A percentile compares a stretch with the other conserved stretches of the same genome.
Evolutionary conservation across 2,888 invertebrate species (phyloP).

Genomic region (Habrosyne pyritoides): DNA sequence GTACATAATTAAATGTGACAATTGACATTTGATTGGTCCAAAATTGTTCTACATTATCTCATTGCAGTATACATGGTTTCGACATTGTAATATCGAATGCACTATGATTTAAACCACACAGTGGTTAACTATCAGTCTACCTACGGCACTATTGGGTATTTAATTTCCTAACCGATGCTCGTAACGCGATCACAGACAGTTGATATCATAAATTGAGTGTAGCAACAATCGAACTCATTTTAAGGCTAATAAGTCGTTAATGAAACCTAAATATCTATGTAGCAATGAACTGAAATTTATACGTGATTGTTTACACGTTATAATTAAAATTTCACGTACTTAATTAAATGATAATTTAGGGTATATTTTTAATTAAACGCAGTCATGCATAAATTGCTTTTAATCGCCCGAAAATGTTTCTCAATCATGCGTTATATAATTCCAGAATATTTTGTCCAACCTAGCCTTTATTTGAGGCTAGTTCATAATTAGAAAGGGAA

Average conservation of each 20-base stretch:
- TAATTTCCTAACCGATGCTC: slow-evolving; percentile 63
- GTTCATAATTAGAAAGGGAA: background rate
- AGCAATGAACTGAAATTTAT: background rate
- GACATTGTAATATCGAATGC: slow-evolving; percentile 64
- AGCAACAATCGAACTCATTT: slow-evolving; percentile 36
- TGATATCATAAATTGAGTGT: slow-evolving; percentile 59
- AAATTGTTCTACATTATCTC: slow-evolving; percentile 41
- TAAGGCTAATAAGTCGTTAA: slow-evolving; percentile 8
- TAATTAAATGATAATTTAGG: background rate
- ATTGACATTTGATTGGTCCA: slow-evolving; percentile 41
- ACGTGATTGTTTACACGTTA: background rate
- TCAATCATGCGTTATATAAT: background rate
- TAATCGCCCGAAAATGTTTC: no score
- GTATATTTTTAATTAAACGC: no score
- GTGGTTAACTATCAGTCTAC: slow-evolving; percentile 46
- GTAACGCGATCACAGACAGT: slow-evolving; percentile 64
- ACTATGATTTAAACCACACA: slow-evolving; percentile 62
- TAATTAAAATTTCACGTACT: background rate
- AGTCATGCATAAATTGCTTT: no score
- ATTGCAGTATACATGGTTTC: slow-evolving; percentile 52
- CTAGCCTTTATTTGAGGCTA: background rate
- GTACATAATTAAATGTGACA: slow-evolving; percentile 27
- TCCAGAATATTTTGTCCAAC: background rate
- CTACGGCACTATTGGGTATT: slow-evolving; percentile 50
- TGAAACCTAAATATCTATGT: background rate